Percentiles rank a stretch among this genome's conserved stretches.
Conservation (phyloP, 2,113 vertebrate species). For the Peromyscus californicus region DNA sequence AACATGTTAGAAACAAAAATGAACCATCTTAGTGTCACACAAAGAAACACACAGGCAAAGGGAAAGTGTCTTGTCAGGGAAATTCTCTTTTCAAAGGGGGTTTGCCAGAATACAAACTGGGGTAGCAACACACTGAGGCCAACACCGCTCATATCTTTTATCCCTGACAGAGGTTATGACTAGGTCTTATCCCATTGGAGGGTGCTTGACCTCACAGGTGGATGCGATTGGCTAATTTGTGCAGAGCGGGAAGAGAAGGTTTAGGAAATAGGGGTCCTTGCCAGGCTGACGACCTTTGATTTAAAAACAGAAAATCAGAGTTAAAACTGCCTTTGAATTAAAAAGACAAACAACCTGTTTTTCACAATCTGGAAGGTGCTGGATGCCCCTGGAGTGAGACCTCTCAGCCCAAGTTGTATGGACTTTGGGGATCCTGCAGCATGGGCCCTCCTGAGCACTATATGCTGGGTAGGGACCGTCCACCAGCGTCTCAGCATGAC, state of each 20-base stretch:
- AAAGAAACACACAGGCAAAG: background rate
- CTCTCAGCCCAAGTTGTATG: accelerated
- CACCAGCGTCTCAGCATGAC: background rate
- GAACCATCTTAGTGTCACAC: background rate
- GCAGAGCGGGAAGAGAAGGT: background rate
- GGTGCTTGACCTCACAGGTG: background rate
- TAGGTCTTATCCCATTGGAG: background rate
- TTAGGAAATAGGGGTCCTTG: background rate
- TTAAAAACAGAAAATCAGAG: background rate
- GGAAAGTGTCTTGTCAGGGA: background rate
- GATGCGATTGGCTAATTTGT: background rate
- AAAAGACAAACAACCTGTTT: background rate
- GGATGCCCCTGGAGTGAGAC: accelerated
- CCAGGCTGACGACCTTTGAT: background rate
- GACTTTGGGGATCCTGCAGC: background rate
- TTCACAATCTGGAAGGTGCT: background rate
- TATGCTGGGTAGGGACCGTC: background rate
- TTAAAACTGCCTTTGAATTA: background rate
- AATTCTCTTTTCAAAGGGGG: background rate
- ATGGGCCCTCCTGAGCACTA: background rate
- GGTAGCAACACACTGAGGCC: background rate
- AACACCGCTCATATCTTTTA: background rate
- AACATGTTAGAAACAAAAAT: background rate
- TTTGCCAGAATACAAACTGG: background rate
- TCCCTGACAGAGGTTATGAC: background rate